These are phyloP conservation scores for Calycopis cecrops DNA, from an alignment of 1,140 invertebrate genomes.

Conservation along the genomic window DNA sequence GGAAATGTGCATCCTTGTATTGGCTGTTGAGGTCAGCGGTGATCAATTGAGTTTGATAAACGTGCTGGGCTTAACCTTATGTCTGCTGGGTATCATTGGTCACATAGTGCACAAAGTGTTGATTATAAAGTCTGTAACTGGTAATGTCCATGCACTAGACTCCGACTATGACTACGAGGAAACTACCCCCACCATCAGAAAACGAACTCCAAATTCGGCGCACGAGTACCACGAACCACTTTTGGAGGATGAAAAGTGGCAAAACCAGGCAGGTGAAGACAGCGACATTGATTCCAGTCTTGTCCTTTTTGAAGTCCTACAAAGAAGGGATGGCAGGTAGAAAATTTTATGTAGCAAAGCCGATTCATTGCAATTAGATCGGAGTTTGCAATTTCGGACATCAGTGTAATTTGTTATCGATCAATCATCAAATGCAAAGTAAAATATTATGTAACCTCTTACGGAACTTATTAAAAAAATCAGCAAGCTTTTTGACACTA, in stretches of 20 bases:
- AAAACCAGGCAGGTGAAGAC: conserved; percentile 41
- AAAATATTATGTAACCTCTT: no score
- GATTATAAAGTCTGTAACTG: conserved; percentile 49
- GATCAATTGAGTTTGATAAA: conserved; percentile 91
- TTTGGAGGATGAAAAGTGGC: conserved; percentile 47
- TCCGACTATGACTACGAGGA: conserved; percentile 42
- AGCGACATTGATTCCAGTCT: conserved; percentile 62
- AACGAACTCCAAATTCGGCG: conserved; percentile 32
- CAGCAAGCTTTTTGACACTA: no score
- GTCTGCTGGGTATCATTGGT: conserved; percentile 90
- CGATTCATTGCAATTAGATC: no score
- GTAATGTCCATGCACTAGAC: conserved; percentile 45
- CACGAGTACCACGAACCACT: conserved; percentile 51
- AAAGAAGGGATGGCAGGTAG: conserved; percentile 56
- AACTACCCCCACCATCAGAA: conserved; percentile 23
- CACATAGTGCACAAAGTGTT: conserved; percentile 89
- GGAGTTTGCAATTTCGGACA: no score
- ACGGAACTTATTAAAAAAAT: no score
- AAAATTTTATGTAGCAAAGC: not conserved
- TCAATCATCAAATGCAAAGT: no score
- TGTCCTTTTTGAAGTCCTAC: conserved; percentile 60
- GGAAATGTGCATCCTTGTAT: conserved; percentile 92
- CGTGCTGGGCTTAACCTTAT: conserved; percentile 89
- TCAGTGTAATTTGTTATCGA: no score
- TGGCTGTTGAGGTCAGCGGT: conserved; percentile 90